These are phyloP conservation scores for Diaphora mendica DNA, from an alignment of 2,888 invertebrate species.

Conservation along the genomic window DNA sequence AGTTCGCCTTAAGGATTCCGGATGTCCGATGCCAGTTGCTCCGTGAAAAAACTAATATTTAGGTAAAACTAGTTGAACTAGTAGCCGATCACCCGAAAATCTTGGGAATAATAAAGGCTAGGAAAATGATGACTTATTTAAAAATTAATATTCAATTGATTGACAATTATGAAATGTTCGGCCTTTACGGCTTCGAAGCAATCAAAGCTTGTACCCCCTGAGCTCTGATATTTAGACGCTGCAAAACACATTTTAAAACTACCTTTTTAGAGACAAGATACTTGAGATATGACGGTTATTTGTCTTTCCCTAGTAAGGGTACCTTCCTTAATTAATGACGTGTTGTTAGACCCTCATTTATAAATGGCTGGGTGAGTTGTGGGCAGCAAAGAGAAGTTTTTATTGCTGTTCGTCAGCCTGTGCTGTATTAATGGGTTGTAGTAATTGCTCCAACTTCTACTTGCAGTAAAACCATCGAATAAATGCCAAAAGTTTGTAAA, in stretches of 20 bases:
- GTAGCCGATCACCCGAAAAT: too few relatives aligned
- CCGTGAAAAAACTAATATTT: too few relatives aligned
- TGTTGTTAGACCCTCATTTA: neutral
- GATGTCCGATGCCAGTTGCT: too few relatives aligned
- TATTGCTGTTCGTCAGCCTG: neutral
- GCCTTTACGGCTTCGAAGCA: too few relatives aligned
- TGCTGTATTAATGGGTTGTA: neutral
- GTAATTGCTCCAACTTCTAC: neutral
- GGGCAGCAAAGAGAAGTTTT: neutral
- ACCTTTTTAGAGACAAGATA: neutral
- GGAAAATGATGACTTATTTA: too few relatives aligned
- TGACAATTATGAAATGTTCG: too few relatives aligned
- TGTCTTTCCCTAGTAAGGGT: neutral
- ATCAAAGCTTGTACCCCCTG: too few relatives aligned
- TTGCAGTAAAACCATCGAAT: neutral
- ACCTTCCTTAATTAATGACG: neutral
- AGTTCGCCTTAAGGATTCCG: too few relatives aligned
- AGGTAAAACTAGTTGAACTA: too few relatives aligned
- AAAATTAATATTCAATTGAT: too few relatives aligned
- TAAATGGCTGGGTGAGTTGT: neutral
- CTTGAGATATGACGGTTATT: neutral
- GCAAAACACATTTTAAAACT: neutral
- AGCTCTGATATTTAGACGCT: neutral
- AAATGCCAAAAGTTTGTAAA: neutral
- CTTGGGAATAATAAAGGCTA: too few relatives aligned